Conservation (phyloP, 1,140 invertebrate species). For the Drosophila tristis region DNA sequence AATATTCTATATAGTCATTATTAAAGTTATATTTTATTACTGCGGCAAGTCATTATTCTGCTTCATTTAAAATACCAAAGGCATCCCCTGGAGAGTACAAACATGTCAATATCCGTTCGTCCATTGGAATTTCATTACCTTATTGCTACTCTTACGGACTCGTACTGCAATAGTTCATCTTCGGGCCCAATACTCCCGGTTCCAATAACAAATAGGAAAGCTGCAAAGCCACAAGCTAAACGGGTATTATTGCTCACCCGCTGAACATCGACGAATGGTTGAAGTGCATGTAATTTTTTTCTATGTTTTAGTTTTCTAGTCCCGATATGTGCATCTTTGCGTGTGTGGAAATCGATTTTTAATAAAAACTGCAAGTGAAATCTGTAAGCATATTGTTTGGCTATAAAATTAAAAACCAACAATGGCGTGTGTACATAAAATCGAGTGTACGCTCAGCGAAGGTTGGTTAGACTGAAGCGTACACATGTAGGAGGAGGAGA, state of each 20-base stretch:
- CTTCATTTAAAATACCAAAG: background rate
- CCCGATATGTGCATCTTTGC: background rate
- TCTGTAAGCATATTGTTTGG: constrained; percentile 77
- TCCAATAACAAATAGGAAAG: constrained; percentile 26
- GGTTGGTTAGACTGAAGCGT: constrained; percentile 8
- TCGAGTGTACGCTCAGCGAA: constrained; percentile 17
- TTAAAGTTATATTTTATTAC: no score
- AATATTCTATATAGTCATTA: no score
- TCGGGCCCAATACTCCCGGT: background rate
- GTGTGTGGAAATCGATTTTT: constrained; percentile 60
- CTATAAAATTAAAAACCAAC: constrained; percentile 82
- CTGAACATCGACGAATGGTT: constrained; percentile 16
- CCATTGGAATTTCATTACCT: constrained; percentile 2
- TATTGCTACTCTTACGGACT: constrained; percentile 21
- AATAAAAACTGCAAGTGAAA: constrained; percentile 73
- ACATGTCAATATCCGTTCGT: constrained; percentile 35
- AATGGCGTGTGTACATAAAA: constrained; percentile 27
- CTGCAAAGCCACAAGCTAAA: constrained; percentile 63
- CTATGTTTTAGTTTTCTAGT: constrained; percentile 3
- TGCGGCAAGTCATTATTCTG: no score
- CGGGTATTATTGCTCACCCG: constrained; percentile 43
- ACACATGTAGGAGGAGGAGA: background rate
- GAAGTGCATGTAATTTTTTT: constrained; percentile 22
- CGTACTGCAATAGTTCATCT: constrained; percentile 14
- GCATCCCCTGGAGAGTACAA: constrained; percentile 7